These are phyloP conservation scores for Oryzias javanicus DNA, from an alignment of 2,113 vertebrate genomes.

Conservation along the genomic window DNA sequence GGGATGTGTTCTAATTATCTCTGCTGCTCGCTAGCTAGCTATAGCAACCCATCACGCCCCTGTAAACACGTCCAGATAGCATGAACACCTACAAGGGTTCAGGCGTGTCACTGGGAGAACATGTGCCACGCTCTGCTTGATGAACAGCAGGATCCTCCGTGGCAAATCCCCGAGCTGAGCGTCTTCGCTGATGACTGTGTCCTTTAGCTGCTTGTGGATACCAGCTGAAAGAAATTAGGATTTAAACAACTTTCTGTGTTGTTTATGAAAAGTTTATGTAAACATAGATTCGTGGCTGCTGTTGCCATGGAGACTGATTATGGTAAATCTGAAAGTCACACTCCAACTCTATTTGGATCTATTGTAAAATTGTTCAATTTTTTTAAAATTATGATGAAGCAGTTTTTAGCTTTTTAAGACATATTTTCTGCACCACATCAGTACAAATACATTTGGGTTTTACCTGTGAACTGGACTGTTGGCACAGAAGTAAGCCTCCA, in stretches of 20 bases:
- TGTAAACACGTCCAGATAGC: not conserved
- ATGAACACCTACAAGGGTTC: slow-evolving; percentile 15
- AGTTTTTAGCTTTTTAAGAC: too few relatives aligned
- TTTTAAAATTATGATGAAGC: too few relatives aligned
- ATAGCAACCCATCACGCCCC: slow-evolving; percentile 49
- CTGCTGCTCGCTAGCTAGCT: slow-evolving; percentile 64
- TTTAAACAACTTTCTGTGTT: not conserved
- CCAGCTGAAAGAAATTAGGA: slow-evolving; percentile 18
- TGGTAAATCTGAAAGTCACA: too few relatives aligned
- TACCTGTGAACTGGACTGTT: too few relatives aligned
- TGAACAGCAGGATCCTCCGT: slow-evolving; percentile 25
- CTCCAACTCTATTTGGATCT: too few relatives aligned
- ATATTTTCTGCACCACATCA: too few relatives aligned
- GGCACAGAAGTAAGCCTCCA: too few relatives aligned
- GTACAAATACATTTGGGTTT: too few relatives aligned
- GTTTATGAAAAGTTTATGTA: too few relatives aligned
- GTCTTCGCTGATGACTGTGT: slow-evolving; percentile 9
- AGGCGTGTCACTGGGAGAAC: slow-evolving; percentile 58
- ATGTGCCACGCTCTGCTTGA: slow-evolving; percentile 53
- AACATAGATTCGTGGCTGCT: not conserved
- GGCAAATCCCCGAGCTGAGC: slow-evolving; percentile 31
- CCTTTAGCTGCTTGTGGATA: slow-evolving; percentile 18
- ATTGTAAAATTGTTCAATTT: too few relatives aligned
- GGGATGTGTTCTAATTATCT: slow-evolving; percentile 78
- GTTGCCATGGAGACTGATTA: slow-evolving; percentile 27